These are phyloP conservation scores for Helicoverpa armigera DNA, from an alignment of 1,140 invertebrate species.

Conservation along the genomic window DNA sequence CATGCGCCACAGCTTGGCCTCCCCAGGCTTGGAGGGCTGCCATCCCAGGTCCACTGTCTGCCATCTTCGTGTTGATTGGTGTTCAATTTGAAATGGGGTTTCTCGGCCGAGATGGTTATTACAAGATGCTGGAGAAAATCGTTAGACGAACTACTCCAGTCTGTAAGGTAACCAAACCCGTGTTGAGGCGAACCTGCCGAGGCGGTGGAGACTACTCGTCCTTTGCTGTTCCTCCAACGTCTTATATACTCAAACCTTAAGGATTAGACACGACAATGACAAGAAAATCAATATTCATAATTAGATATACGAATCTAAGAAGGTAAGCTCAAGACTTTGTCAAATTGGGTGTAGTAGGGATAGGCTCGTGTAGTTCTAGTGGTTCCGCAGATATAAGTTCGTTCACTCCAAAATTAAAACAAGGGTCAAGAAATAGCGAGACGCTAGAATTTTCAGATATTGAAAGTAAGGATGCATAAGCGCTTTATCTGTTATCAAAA, in stretches of 20 bases:
- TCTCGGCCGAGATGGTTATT: constrained; percentile 77
- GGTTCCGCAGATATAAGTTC: not conserved
- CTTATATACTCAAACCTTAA: constrained; percentile 76
- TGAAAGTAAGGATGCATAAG: too few species aligned
- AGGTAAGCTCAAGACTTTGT: constrained; percentile 69
- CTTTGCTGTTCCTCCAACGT: constrained; percentile 53
- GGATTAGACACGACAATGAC: constrained; percentile 73
- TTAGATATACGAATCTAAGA: constrained; percentile 80
- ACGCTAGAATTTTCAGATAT: too few species aligned
- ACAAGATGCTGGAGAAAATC: constrained; percentile 87
- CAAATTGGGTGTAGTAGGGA: constrained; percentile 4
- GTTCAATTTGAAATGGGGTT: constrained; percentile 53
- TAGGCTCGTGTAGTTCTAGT: not conserved
- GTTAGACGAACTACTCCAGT: constrained; percentile 86
- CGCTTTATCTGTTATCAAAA: too few species aligned
- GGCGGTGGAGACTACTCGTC: constrained; percentile 83
- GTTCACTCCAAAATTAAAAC: not conserved
- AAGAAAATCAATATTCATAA: constrained; percentile 83
- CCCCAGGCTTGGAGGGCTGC: constrained; percentile 82
- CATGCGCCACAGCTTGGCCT: constrained; percentile 79
- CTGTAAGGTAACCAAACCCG: constrained; percentile 81
- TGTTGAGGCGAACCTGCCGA: constrained; percentile 66
- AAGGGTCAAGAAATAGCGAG: too few species aligned
- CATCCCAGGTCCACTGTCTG: constrained; percentile 75
- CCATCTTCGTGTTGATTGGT: constrained; percentile 70